Evolutionary conservation across 2,113 vertebrate species (phyloP).

Genomic region (Hymenochirus boettgeri): DNA sequence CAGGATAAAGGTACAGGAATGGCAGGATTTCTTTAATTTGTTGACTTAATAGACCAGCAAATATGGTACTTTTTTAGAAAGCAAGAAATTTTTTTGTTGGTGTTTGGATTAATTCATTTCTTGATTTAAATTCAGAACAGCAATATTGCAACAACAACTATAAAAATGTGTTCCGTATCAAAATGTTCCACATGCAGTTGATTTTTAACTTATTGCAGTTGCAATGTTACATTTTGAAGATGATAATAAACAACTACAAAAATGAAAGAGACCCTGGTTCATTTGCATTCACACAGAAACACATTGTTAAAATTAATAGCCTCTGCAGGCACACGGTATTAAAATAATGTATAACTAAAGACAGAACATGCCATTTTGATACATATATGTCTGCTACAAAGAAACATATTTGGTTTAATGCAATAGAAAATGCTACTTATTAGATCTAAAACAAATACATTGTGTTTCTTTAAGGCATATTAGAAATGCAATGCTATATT

Average conservation of each 20-base stretch:
- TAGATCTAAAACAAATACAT: conserved; percentile 35
- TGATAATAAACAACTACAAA: neutral
- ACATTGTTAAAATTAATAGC: conserved; percentile 21
- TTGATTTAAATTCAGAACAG: conserved; percentile 1
- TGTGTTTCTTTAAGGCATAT: conserved; percentile 27
- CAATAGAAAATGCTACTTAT: conserved; percentile 21
- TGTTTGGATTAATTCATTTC: neutral
- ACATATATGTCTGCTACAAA: conserved; percentile 12
- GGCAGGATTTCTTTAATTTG: too few species aligned
- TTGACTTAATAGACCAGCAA: too few species aligned
- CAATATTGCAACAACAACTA: neutral
- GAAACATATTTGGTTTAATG: conserved; percentile 13
- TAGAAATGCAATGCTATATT: conserved; percentile 28
- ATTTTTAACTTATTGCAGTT: neutral
- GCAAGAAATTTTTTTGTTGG: neutral
- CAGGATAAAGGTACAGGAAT: too few species aligned
- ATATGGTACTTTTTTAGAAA: neutral
- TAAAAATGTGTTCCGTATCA: neutral
- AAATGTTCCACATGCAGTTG: too few species aligned
- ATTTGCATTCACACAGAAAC: conserved; percentile 17
- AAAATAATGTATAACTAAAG: conserved; percentile 18
- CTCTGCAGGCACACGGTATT: conserved; percentile 9
- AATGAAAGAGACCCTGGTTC: neutral
- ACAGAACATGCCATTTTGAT: conserved; percentile 26
- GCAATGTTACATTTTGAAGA: neutral